Evolutionary conservation across 2,113 vertebrate species (phyloP), one percentile per base, ranked within the genome.

Genomic region (Ancistrus triradiatus): DNA sequence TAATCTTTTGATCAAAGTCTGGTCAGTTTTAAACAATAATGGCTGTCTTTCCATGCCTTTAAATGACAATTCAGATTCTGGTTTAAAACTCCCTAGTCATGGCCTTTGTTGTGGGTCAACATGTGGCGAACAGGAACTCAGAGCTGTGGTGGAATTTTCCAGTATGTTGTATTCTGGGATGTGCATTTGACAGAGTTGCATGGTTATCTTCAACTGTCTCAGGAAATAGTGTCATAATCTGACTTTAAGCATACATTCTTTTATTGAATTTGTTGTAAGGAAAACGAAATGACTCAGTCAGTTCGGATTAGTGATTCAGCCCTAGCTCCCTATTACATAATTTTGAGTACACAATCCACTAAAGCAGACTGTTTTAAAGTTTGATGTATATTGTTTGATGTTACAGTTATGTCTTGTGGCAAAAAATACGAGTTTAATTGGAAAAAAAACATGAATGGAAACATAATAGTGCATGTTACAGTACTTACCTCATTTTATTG

Each of bases 121-220:
- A 48, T 58, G 4, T 22, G 28, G 6, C 9, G 6, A 21, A 37
- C 25, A 27, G 69, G 15, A 49, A 42, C 22, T 38, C 8, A 51
- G 44, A 53, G 25, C 48, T 37, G 40, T 61, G 19, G 57, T 57
- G 59, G 48, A 55, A 48, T 14, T 25, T 28, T 43, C 35, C 24
- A 58, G 33, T 33, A 22, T 46, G 14, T 9, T 14, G 11, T 33
- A 61, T 63, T 28, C 33, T 44, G 47, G 56, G 37, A 44, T 27
- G 37, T 38, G 15, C 19, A 40, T 24, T 57, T n/a, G 8, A 38
- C 15, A 27, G 5, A 40, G n/a, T 51, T 53, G 6, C 21, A 28
- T 18, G 4, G 18, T 55, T 74, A 63, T 72, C 21, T 63, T 59
- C 67, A 69, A 25, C 15, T 53, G 56, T 51, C 1, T 48, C 55